Base-by-base conservation (phyloP, 92 coral and sea anemone genomes). In the Pocillopora grandis region DNA sequence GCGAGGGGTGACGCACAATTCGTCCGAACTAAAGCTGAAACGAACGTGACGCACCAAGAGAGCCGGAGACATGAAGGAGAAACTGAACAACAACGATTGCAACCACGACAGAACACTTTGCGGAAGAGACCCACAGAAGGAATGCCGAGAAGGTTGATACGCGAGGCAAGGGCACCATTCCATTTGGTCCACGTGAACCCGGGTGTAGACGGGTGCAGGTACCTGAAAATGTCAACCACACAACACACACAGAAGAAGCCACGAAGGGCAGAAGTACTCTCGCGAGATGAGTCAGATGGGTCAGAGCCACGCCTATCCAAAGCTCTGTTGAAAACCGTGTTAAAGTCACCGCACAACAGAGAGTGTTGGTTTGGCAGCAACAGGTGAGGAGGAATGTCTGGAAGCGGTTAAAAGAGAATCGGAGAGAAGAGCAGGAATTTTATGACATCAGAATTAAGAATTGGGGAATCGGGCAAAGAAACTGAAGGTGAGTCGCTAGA, bases 1-100 rank as follows among this genome's bases (percentile, higher is more conserved):
- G 13, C 85, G 81, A 10, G 79, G 92, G 11, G 62, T 66, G 1
- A 3, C 27, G 27, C 1, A 9, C 18, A 66, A 0, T 17, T 69
- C 64, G 0, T 23, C 67, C 1, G 33, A 16, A 36, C 10, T 66
- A 23, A 70, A 86, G 10, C 89, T 86, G 74, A 86, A 86, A 2
- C 60, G 60, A 13, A 84, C 62, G n/a, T 84, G 80, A 4, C 62
- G 72, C 3, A 52, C 49, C 0, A 62, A 7, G 10, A 84, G 17
- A 19, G 56, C 31, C 0, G 72, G 56, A 9, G 63, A 58, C 12
- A 52, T 11, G 10, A 36, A 37, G 0, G n/a, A 61, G 0, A 63
- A 31, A 0, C 17, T 2, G 36, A 66, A 52, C 49, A 71, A 0
- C 0, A 59, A 62, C 0, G 76, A 58, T 48, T 73, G 76, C 12